Conservation (phyloP, 2,797 vertebrate species). For the Anguilla marmorata region DNA sequence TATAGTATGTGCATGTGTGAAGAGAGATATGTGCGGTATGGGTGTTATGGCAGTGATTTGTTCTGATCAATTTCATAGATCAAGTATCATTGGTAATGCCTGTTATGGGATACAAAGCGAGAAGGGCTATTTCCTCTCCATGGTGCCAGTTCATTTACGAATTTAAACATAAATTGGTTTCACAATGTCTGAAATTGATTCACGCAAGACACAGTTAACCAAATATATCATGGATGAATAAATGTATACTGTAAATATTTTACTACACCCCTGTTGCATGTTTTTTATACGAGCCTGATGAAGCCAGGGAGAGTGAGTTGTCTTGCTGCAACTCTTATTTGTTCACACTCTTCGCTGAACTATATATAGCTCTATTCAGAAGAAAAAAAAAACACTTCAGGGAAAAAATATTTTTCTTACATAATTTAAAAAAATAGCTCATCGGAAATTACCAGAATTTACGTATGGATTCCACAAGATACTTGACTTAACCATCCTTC, state of each 20-base stretch:
- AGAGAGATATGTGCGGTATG: slow-evolving; percentile 7
- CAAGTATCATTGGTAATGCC: background rate
- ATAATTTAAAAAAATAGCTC: background rate
- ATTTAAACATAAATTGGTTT: background rate
- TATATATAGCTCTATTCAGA: no score
- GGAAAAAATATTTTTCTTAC: no score
- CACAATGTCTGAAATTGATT: background rate
- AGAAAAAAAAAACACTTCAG: no score
- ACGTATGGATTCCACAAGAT: background rate
- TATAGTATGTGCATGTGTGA: background rate
- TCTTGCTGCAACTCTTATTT: background rate
- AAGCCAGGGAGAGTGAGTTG: background rate
- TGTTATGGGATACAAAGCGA: background rate
- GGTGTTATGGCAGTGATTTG: background rate
- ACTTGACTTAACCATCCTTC: background rate
- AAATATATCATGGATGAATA: background rate
- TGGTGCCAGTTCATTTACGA: background rate
- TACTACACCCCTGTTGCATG: background rate
- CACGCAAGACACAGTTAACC: background rate
- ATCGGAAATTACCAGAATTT: background rate
- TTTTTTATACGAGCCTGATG: background rate
- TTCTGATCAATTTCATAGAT: background rate
- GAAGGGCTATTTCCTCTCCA: background rate
- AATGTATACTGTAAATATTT: background rate
- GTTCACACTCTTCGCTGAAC: background rate